These are phyloP conservation scores for Panulirus ornatus DNA, from an alignment of 1,140 invertebrate genomes.

Conservation along the genomic window DNA sequence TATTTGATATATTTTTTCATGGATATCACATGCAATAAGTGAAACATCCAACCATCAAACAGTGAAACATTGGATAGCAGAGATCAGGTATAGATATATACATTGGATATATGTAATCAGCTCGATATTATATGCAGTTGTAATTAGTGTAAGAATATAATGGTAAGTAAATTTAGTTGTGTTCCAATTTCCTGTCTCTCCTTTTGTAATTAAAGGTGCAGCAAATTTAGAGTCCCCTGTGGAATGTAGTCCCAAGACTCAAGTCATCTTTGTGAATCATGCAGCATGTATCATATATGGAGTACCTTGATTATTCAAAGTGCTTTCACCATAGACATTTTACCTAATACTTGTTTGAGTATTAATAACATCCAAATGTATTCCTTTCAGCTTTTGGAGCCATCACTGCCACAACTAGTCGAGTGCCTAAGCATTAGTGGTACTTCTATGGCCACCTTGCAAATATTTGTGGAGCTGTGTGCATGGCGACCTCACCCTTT, in stretches of 20 bases:
- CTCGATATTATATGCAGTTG: no score
- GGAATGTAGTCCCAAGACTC: no score
- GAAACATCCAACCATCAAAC: no score
- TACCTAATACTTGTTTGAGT: constrained; percentile 27
- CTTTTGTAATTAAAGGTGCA: not conserved
- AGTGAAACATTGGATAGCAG: no score
- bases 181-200: not conserved
- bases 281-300: no score
- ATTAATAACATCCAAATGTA: constrained; percentile 75
- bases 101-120: no score
- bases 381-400: constrained; percentile 83
- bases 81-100: no score
- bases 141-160: no score
- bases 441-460: constrained; percentile 83
- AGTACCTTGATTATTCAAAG: not conserved
- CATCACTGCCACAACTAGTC: constrained; percentile 87
- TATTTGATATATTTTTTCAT: not conserved
- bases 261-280: no score
- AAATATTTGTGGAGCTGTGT: constrained; percentile 87
- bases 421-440: constrained; percentile 83
- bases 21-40: not conserved
- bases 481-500: constrained; percentile 81
- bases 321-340: no score
- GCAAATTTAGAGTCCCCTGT: no score
- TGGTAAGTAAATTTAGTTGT: not conserved